Percentiles rank a stretch among this genome's conserved stretches.
These are phyloP conservation scores for Ligdia adustata DNA, from an alignment of 2,888 invertebrate species.

Conservation along the genomic window DNA sequence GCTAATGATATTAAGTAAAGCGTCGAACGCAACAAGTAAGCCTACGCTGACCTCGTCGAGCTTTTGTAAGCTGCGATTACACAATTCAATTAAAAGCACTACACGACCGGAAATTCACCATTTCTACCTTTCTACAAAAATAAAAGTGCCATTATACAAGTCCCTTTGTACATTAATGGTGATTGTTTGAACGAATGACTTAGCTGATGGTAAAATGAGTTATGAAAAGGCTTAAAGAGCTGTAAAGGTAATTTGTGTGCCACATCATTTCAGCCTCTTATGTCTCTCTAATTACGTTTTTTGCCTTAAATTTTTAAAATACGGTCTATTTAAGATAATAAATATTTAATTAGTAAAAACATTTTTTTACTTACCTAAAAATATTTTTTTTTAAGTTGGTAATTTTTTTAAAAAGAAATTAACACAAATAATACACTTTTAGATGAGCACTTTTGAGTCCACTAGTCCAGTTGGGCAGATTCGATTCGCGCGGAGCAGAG, in stretches of 20 bases:
- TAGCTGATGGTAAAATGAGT: conserved; percentile 24
- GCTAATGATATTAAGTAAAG: background rate
- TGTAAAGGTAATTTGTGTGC: conserved; percentile 20
- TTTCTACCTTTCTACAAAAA: conserved; percentile 13
- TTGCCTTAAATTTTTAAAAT: background rate
- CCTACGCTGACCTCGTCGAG: conserved; percentile 39
- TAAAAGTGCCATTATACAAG: conserved; percentile 13
- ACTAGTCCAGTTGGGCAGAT: conserved; percentile 50
- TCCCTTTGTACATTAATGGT: conserved; percentile 26
- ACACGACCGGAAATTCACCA: conserved; percentile 24
- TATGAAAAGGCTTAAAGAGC: conserved; percentile 23
- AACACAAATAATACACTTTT: conserved; percentile 22
- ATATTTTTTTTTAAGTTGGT: background rate
- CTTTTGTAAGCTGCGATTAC: conserved; percentile 44
- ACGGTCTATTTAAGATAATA: background rate
- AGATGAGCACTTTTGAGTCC: conserved; percentile 13
- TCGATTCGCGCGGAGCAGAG: conserved; percentile 46
- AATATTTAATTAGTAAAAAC: background rate
- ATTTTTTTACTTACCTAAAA: conserved; percentile 1
- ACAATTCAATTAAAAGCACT: conserved; percentile 35
- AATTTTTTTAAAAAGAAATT: conserved; percentile 8
- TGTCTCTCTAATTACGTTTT: conserved; percentile 2
- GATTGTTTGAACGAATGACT: conserved; percentile 22
- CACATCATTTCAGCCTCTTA: conserved; percentile 1
- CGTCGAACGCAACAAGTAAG: conserved; percentile 64